Base-by-base conservation (phyloP, 1,140 invertebrate genomes). In the Drosophila bifasciata region DNA sequence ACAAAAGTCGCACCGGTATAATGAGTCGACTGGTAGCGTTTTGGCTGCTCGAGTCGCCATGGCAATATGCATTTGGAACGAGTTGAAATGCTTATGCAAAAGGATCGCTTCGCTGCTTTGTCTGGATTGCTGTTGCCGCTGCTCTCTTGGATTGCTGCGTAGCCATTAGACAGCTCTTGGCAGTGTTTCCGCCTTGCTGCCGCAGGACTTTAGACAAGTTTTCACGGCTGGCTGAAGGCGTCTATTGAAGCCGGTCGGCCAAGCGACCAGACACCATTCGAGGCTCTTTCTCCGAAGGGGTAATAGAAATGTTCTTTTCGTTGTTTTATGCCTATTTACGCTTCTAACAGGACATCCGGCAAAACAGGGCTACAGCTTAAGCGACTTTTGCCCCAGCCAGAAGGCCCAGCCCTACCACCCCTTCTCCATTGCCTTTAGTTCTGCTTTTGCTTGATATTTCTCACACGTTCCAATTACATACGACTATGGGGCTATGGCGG, bases 381-480 rank as follows among this genome's bases (percentile, higher is more conserved):
- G 74, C 78, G 70, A 62, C 76, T 61, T 39, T 55, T 11, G 28
- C 16, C 45, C 19, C 16, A 1, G 50, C 2, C 43, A 44, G 56
- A 52, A 32, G 15, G 11, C 11, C 13, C 23, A 49, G 23, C 23
- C 23, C 9, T 3, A 11, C 9, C 1, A 45, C 39, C 23, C 25
- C 13, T 21, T 15, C 8, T 11, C 45, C 61, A 62, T 53, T 23
- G 32, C 48, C 53, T 73, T 63, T 63, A 28, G 44, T 57, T 50
- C 32, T 55, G 48, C 66, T 80, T 61, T 58, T 51, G 63, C 76
- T 86, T 79, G 70, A 90, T 88, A 90, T 90, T 90, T 90, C 88
- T 88, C 88, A 90, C 88, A 90, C 88, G 88, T 88, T 88, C 88
- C 88, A 90, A 90, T 90, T 90, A 90, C 83, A 80, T 79, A 86